Conservation (phyloP, 2,888 invertebrate species). For the Agrochola circellaris region DNA sequence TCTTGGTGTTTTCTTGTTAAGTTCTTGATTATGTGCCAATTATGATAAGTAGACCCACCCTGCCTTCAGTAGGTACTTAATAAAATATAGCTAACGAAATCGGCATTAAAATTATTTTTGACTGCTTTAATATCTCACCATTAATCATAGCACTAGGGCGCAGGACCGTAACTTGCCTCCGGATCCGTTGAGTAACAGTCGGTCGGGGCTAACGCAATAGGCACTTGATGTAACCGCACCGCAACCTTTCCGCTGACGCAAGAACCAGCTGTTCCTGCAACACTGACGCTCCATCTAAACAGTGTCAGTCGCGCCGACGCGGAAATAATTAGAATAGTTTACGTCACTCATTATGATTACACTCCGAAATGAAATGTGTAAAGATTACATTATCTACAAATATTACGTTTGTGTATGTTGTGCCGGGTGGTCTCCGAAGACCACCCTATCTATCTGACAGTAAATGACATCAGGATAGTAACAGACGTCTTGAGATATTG, state of each 20-base stretch:
- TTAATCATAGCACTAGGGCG: constrained; percentile 52
- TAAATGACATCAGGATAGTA: background rate
- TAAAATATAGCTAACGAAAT: constrained; percentile 7
- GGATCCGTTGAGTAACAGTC: constrained; percentile 80
- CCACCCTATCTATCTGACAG: constrained; percentile 28
- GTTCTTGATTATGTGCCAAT: constrained; percentile 23
- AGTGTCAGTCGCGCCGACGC: constrained; percentile 81
- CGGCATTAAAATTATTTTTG: background rate
- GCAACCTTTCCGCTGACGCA: constrained; percentile 89
- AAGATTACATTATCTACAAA: constrained; percentile 50
- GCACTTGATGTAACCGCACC: constrained; percentile 86
- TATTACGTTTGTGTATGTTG: constrained; percentile 18
- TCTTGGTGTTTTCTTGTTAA: constrained; percentile 5
- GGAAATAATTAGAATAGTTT: constrained; percentile 85
- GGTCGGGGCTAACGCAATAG: constrained; percentile 78
- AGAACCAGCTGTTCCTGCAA: constrained; percentile 78
- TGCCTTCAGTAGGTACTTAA: background rate
- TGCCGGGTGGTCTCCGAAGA: constrained; percentile 48
- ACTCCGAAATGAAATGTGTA: constrained; percentile 49
- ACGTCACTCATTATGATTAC: constrained; percentile 71
- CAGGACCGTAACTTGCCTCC: constrained; percentile 72
- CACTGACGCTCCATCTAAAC: constrained; percentile 75
- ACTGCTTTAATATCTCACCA: background rate
- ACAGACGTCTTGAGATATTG: background rate
- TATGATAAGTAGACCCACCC: constrained; percentile 23